Base-by-base conservation (phyloP, 2,888 invertebrate species). In the Rhingia campestris region DNA sequence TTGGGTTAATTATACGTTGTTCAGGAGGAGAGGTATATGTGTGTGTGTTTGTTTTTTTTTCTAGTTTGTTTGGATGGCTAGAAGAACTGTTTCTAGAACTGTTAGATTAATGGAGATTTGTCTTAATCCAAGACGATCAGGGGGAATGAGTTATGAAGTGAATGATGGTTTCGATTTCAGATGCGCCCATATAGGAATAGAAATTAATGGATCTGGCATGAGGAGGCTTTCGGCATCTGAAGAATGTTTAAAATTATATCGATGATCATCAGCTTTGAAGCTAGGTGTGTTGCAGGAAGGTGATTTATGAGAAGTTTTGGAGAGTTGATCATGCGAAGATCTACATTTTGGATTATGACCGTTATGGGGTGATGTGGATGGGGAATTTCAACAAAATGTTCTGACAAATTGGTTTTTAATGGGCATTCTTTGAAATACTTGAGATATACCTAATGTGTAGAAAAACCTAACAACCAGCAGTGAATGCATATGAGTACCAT, bases 1-100 rank as follows among this genome's bases (percentile, higher is more conserved):
- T 59, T 64, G 70, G 77, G 81, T 81, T 81, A 77, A 81, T 81
- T 72, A 63, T 66, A 56, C 47, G 76, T 70, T 81, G 45, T 64
- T 58, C 37, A 9, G 4, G 22, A 37, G 75, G 22, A 22, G 22
- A 22, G 22, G 22, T 2, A 22, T 22, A 2, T 22, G 22, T 59
- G 61, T 47, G 56, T 54, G 56, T 51, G 70, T 70, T 63, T 37
- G 10, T 30, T 47, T 51, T 22, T 4, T 45, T 47, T 14, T 45
- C 6, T 30, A 67, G 53, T 63, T 58, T 72, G 64, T 66, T 70
- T 70, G 39, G 41, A 54, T 64, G 41, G 33, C 39, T 59, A 58
- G 70, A 58, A 53, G 70, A 77, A 77, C 76, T 32, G 69, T 77
- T 77, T 69, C 35, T 39, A 43, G 69, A 77, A 77, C 76, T 70